Conservation (phyloP, 2,797 vertebrate genomes). For the Cynodonichthys magdalenae region DNA sequence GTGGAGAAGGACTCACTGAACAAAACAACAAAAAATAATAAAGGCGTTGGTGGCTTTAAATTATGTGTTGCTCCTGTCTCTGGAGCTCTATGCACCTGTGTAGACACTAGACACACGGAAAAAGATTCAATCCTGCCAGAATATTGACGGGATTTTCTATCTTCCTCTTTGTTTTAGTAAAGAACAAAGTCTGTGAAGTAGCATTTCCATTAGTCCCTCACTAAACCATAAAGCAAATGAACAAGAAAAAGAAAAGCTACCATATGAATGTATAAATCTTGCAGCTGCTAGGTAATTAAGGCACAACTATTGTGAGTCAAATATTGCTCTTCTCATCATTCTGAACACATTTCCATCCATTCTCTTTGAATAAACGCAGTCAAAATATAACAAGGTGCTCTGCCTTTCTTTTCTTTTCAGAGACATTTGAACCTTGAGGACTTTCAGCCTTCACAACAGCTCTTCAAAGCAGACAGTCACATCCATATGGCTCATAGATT, state of each 20-base stretch:
- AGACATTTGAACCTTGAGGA: conserved; percentile 27
- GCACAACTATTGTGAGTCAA: background rate
- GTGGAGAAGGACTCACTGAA: conserved; percentile 23
- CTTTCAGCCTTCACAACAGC: conserved; percentile 11
- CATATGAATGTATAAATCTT: conserved; percentile 10
- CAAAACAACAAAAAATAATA: conserved; percentile 51
- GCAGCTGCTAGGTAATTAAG: conserved; percentile 2
- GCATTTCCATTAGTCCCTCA: conserved; percentile 30
- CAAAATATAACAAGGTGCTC: conserved; percentile 22
- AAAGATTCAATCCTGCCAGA: conserved; percentile 22
- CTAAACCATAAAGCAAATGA: conserved; percentile 18
- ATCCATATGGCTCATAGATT: conserved; percentile 37
- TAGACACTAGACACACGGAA: conserved; percentile 20
- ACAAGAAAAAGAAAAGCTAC: conserved; percentile 26
- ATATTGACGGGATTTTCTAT: conserved; percentile 33
- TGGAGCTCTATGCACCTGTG: conserved; percentile 25
- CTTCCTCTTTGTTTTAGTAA: conserved; percentile 22
- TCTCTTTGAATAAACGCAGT: conserved; percentile 34
- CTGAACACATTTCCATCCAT: conserved; percentile 24
- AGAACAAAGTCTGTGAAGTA: conserved; percentile 27
- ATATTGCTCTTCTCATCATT: conserved; percentile 15
- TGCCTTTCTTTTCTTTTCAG: conserved; percentile 14
- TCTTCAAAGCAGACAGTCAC: conserved; percentile 15
- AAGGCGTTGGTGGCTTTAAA: conserved; percentile 45
- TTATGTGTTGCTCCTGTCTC: conserved; percentile 30